Base-by-base conservation (phyloP, 1,140 invertebrate species). In the Drosophila sturtevanti region DNA sequence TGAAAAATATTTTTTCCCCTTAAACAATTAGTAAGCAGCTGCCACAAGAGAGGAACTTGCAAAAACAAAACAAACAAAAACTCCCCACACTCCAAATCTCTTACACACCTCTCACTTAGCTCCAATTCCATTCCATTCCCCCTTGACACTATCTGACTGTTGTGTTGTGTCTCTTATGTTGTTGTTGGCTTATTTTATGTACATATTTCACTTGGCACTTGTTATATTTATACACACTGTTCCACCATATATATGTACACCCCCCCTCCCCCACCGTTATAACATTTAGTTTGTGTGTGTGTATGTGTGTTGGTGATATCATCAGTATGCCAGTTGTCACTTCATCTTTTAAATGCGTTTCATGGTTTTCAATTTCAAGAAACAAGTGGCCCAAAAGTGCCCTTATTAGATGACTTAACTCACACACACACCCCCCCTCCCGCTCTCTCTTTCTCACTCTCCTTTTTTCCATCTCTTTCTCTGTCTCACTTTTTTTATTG, bases 131-230 rank as follows among this genome's bases (percentile, higher is more conserved):
- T 34, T 58, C 55, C n/a, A n/a, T n/a, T n/a, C n/a, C n/a, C n/a
- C n/a, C 10, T 31, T 58, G 4, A 18, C 16, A 11, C 55, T 35
- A 18, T 38, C 58, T 38, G 11, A 41, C 14, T n/a, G 1, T 51
- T 38, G 10, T 2, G 37, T 14, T 51, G 44, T 27, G 4, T 54
- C n/a, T 54, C 51, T 54, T 18, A 18, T n/a, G 11, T 14, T 34
- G 52, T 55, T 56, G 54, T 34, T 74, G 55, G 70, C 77, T 81
- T 86, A 86, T 87, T 71, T 86, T 21, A 87, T 87, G 84, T 89
- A 79, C 82, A 87, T 79, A 87, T 82, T 87, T 87, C 79, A 78
- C 62, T 86, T 87, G 84, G 84, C 82, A 87, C 82, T 86, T 86
- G 82, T 86, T 86, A 86, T 86, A 86, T 86, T 86, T 86, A 86